Conservation (phyloP, 1,140 invertebrate species). For the Pogonomyrmex californicus region DNA sequence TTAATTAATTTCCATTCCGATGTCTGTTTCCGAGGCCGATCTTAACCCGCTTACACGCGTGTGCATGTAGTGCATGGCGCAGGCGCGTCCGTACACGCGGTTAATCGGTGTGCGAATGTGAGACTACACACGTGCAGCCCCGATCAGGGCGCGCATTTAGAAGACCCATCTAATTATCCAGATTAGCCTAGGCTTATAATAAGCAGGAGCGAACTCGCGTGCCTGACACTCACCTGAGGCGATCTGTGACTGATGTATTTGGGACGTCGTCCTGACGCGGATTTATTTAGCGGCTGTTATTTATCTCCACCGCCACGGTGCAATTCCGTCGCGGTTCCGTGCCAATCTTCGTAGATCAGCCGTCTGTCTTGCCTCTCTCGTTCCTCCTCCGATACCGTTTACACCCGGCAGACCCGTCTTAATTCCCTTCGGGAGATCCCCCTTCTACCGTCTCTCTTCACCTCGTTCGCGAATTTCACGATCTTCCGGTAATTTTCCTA, state of each 20-base stretch:
- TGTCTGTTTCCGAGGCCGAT: constrained; percentile 2
- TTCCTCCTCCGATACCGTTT: constrained; percentile 15
- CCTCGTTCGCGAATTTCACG: constrained; percentile 38
- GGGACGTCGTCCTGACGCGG: constrained; percentile 81
- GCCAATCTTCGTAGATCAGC: constrained; percentile 37
- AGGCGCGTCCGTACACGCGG: constrained; percentile 38
- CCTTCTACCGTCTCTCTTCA: constrained; percentile 10
- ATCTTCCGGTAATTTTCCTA: constrained; percentile 61
- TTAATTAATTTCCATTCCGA: constrained; percentile 47
- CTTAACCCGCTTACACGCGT: constrained; percentile 32
- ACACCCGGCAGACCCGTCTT: constrained; percentile 15
- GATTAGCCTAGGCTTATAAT: constrained; percentile 69
- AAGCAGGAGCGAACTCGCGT: constrained; percentile 45
- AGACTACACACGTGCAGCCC: constrained; percentile 52
- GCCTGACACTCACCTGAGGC: constrained; percentile 76
- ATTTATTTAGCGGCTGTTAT: constrained; percentile 65
- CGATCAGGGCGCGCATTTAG: constrained; percentile 57
- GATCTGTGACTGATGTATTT: constrained; percentile 80
- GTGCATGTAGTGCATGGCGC: constrained; percentile 35
- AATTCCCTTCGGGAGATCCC: background rate
- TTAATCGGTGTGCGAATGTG: constrained; percentile 32
- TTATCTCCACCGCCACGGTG: constrained; percentile 63
- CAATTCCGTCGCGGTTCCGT: constrained; percentile 65
- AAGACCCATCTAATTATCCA: constrained; percentile 74
- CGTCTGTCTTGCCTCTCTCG: constrained; percentile 26